phyloP scores from a whole-genome alignment of 2,888 invertebrate species.

The Spisula solida region DNA sequence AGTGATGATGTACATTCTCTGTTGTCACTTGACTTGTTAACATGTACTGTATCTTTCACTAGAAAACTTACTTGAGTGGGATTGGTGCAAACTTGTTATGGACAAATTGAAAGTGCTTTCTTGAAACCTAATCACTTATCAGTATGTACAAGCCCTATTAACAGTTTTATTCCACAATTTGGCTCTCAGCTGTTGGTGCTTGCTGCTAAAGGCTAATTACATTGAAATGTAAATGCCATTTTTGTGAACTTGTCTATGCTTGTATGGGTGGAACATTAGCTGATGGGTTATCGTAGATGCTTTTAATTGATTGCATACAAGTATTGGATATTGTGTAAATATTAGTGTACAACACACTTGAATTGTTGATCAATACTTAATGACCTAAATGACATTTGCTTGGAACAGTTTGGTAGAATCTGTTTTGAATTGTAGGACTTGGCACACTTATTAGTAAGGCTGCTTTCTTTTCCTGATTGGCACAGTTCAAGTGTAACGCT shows the following conservation, averaged over 20 bases:
- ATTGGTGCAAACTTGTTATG: no score
- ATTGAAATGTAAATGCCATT: neutral
- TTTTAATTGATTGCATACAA: conserved; percentile 1
- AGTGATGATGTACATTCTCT: no score
- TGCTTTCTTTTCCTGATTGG: neutral
- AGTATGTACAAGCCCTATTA: neutral
- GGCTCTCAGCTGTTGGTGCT: neutral
- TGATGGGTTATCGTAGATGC: neutral
- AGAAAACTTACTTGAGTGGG: no score
- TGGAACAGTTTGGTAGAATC: neutral
- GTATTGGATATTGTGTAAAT: neutral
- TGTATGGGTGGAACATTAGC: conserved; percentile 9
- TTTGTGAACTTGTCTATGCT: neutral
- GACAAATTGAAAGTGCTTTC: neutral
- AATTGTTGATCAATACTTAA: conserved; percentile 2
- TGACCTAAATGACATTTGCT: neutral
- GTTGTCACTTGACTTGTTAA: no score
- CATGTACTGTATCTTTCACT: no score
- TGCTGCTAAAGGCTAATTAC: neutral
- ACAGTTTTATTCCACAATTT: neutral
- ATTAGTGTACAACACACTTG: neutral
- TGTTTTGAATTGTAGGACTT: neutral
- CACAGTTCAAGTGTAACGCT: no score
- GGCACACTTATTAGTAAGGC: neutral
- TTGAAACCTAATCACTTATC: neutral